Evolutionary conservation across 92 coral and sea anemone species (phyloP).

Genomic region (Siderastrea radians): DNA sequence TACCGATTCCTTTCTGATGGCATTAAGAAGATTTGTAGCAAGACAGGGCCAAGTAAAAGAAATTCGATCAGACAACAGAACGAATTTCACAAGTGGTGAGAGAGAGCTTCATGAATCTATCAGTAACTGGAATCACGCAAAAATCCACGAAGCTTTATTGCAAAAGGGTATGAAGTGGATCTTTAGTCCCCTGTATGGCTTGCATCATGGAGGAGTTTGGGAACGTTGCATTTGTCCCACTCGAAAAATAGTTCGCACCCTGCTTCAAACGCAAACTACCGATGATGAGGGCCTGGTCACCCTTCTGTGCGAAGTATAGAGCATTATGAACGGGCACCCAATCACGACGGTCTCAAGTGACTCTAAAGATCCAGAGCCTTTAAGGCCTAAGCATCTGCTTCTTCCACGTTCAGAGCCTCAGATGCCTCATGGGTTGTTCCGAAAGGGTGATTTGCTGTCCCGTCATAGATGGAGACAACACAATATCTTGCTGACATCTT

Average conservation of each 20-base stretch:
- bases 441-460: slow-evolving; percentile 25
- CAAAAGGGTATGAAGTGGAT: not conserved
- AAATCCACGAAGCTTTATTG: not conserved
- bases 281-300: slow-evolving; percentile 51
- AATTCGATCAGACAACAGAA: slow-evolving; percentile 19
- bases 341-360: slow-evolving; percentile 48
- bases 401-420: slow-evolving; percentile 35
- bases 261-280: slow-evolving; percentile 22
- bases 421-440: slow-evolving; percentile 54
- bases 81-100: slow-evolving; percentile 35
- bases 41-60: slow-evolving; percentile 7
- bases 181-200: not conserved
- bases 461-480: slow-evolving; percentile 56
- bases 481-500: slow-evolving; percentile 47
- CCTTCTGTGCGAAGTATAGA: slow-evolving; percentile 45
- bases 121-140: slow-evolving; percentile 18
- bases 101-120: slow-evolving; percentile 26
- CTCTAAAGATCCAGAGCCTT: slow-evolving; percentile 44
- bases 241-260: slow-evolving; percentile 32
- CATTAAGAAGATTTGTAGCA: slow-evolving; percentile 30
- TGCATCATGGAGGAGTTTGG: slow-evolving; percentile 35
- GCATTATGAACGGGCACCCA: slow-evolving; percentile 52
- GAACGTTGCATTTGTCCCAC: slow-evolving; percentile 15
- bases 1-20: slow-evolving; percentile 22
- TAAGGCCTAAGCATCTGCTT: slow-evolving; percentile 44